These are phyloP conservation scores for Mionectes olivaceus DNA, from an alignment of 2,797 vertebrate genomes.

Conservation along the genomic window DNA sequence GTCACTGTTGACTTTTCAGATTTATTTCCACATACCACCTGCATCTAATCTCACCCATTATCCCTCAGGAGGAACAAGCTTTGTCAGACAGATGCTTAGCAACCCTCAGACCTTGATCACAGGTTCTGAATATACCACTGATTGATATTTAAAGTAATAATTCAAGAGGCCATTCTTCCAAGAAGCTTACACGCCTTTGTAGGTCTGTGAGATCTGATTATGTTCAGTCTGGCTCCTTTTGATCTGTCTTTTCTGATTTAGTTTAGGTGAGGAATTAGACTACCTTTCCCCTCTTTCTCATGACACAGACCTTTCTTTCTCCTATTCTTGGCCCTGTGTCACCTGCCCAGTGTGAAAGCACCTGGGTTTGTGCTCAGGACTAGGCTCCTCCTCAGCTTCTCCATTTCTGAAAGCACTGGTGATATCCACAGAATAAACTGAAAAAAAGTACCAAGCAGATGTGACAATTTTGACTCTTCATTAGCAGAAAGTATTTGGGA, in stretches of 20 bases:
- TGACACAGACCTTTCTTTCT: background rate
- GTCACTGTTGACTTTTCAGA: background rate
- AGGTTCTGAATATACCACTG: background rate
- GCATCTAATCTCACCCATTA: background rate
- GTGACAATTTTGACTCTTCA: background rate
- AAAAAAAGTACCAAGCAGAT: background rate
- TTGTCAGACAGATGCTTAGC: background rate
- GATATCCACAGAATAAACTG: background rate
- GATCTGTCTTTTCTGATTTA: background rate
- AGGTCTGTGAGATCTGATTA: background rate
- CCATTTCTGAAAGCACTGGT: background rate
- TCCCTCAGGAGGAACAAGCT: background rate
- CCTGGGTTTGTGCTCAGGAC: background rate
- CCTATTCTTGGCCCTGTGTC: background rate
- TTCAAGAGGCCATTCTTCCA: background rate
- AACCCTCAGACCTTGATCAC: background rate
- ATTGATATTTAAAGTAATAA: background rate
- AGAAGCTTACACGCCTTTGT: background rate
- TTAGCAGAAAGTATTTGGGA: background rate
- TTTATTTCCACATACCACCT: background rate
- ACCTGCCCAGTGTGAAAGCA: rapidly evolving
- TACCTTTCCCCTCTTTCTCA: background rate
- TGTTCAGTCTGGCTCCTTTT: background rate
- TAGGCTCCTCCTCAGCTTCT: background rate
- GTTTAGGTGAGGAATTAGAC: background rate